A percentile compares a stretch with the other conserved stretches of the same genome.
These are phyloP conservation scores for Catharus minimus DNA, from an alignment of 2,113 vertebrate species.

Conservation along the genomic window DNA sequence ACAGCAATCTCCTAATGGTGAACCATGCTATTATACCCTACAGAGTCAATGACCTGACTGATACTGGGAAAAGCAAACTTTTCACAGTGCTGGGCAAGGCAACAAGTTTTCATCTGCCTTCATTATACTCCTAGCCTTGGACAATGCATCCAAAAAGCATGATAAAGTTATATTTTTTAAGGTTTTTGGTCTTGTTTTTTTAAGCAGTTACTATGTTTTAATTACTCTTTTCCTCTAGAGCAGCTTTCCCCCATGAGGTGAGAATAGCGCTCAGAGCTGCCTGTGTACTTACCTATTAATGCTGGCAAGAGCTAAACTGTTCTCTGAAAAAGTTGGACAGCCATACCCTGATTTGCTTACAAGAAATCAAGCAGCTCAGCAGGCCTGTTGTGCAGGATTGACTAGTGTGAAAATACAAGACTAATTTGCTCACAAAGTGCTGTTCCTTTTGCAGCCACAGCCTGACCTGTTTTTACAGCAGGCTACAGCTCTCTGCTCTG, in stretches of 20 bases:
- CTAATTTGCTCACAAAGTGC: background rate
- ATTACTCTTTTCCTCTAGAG: background rate
- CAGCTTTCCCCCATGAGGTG: background rate
- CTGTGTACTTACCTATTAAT: background rate
- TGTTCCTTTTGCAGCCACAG: background rate
- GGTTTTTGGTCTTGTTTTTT: background rate
- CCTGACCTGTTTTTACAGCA: background rate
- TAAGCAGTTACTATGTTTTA: background rate
- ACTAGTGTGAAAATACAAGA: background rate
- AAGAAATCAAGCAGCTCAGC: slow-evolving; percentile 2
- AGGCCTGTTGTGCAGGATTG: background rate
- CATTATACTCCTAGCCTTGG: background rate
- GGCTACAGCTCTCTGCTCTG: background rate
- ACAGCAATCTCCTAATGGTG: background rate
- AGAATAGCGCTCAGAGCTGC: background rate
- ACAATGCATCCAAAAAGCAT: background rate
- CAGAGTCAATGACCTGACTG: background rate
- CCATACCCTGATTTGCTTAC: background rate
- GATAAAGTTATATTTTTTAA: background rate
- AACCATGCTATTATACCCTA: background rate
- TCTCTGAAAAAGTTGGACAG: background rate
- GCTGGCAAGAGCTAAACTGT: background rate
- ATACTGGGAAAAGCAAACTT: background rate
- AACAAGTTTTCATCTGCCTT: background rate
- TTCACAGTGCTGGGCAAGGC: background rate